Conservation (phyloP, 2,113 vertebrate genomes). For the Lagopus muta region DNA sequence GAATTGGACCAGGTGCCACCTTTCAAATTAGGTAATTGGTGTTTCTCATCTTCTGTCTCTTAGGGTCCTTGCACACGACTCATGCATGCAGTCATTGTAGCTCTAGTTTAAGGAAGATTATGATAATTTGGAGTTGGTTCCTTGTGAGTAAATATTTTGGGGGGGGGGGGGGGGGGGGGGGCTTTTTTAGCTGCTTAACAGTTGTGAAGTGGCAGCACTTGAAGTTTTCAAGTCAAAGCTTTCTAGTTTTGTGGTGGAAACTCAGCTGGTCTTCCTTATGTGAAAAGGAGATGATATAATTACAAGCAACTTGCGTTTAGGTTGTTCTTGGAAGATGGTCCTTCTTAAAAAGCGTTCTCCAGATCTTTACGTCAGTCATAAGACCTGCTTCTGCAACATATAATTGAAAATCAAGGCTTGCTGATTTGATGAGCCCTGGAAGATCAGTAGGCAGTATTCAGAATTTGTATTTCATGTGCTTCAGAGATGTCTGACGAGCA, state of each 20-base stretch:
- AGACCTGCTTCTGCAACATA: neutral
- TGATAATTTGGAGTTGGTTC: neutral
- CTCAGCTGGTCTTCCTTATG: neutral
- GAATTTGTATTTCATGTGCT: conserved; percentile 21
- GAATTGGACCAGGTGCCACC: neutral
- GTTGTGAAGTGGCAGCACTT: neutral
- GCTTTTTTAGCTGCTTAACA: neutral
- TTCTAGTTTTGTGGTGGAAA: neutral
- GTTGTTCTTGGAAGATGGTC: neutral
- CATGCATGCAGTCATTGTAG: neutral
- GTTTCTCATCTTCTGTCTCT: neutral
- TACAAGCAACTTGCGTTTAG: neutral
- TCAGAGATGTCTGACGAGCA: neutral
- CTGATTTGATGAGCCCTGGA: conserved; percentile 30
- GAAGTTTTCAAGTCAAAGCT: neutral
- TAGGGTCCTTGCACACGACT: neutral
- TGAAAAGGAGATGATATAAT: neutral
- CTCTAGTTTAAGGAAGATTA: neutral
- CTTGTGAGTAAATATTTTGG: neutral
- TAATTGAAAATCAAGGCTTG: conserved; percentile 31
- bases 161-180: too few species aligned
- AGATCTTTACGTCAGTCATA: neutral
- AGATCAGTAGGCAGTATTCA: neutral
- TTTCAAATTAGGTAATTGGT: too few species aligned
- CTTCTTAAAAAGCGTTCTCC: neutral